Conservation (phyloP, 2,888 invertebrate species). For the Calliopum simillimum region DNA sequence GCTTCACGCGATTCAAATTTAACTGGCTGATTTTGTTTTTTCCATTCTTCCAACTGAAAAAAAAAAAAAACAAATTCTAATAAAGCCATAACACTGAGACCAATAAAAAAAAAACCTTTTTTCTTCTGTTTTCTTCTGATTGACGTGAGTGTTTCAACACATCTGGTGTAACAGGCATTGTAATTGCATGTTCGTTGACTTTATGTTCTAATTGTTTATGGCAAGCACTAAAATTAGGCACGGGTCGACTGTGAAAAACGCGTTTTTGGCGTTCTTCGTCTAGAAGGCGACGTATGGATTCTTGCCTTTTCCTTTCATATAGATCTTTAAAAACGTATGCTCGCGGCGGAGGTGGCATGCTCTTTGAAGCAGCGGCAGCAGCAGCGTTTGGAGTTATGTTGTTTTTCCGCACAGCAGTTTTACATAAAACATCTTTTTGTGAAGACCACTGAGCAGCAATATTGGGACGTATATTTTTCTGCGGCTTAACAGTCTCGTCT, state of each 20-base stretch:
- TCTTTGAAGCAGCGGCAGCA: conserved; percentile 25
- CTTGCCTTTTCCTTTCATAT: conserved; percentile 57
- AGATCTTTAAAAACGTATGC: conserved; percentile 58
- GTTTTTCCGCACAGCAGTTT: not conserved
- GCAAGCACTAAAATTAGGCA: conserved; percentile 56
- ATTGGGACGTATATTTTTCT: conserved; percentile 35
- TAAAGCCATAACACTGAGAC: not conserved
- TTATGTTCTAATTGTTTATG: conserved; percentile 46
- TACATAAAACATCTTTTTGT: conserved; percentile 30
- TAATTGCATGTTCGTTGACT: conserved; percentile 50
- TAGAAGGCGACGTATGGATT: conserved; percentile 47
- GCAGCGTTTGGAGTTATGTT: not conserved
- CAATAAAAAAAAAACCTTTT: conserved; percentile 46
- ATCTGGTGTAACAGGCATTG: conserved; percentile 57
- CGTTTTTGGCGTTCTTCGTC: conserved; percentile 62
- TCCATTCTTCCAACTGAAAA: conserved; percentile 52
- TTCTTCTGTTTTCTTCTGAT: conserved; percentile 48
- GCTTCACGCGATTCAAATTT: conserved; percentile 47
- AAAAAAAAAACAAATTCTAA: not conserved
- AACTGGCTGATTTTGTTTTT: conserved; percentile 44
- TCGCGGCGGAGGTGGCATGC: conserved; percentile 49
- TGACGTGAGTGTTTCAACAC: conserved; percentile 57
- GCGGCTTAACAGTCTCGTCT: conserved; percentile 24
- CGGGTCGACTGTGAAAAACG: conserved; percentile 62
- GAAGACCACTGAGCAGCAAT: conserved; percentile 48